These are phyloP conservation scores for Patiria pectinifera DNA, from an alignment of 53 echinoderm and acorn worm species.

Conservation along the genomic window DNA sequence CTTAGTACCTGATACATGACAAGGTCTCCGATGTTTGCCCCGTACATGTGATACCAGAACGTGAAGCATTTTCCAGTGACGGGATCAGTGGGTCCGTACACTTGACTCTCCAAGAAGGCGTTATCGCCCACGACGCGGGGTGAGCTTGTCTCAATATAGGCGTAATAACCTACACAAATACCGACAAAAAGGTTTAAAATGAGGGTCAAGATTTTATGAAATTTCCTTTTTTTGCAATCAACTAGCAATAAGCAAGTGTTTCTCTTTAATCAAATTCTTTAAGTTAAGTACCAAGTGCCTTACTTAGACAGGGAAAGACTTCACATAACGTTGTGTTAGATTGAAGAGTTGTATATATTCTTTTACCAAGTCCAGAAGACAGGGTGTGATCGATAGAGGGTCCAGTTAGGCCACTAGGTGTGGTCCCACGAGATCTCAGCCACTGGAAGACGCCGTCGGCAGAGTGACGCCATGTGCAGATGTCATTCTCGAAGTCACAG, in stretches of 20 bases:
- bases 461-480: conserved; percentile 78
- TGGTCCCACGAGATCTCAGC: conserved; percentile 68
- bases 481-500: conserved; percentile 81
- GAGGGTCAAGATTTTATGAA: no score
- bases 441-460: conserved; percentile 84
- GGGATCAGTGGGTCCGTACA: conserved; percentile 64
- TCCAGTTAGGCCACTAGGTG: conserved; percentile 73
- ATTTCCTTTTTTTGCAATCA: no score
- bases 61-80: conserved; percentile 70
- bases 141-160: conserved; percentile 78
- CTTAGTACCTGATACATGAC: conserved; percentile 63
- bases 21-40: conserved; percentile 69
- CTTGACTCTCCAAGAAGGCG: conserved; percentile 78
- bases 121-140: conserved; percentile 47
- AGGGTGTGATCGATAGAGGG: conserved; percentile 78
- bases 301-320: no score
- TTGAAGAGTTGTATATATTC: no score
- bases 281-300: no score
- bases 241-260: no score
- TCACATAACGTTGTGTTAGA: no score
- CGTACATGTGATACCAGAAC: conserved; percentile 85
- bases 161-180: conserved; percentile 74
- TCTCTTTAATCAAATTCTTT: no score
- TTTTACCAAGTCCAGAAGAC: conserved; percentile 26
- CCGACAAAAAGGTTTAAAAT: not conserved